These are phyloP conservation scores for Neolamprologus devosi DNA, from an alignment of 2,113 vertebrate species.

Conservation along the genomic window DNA sequence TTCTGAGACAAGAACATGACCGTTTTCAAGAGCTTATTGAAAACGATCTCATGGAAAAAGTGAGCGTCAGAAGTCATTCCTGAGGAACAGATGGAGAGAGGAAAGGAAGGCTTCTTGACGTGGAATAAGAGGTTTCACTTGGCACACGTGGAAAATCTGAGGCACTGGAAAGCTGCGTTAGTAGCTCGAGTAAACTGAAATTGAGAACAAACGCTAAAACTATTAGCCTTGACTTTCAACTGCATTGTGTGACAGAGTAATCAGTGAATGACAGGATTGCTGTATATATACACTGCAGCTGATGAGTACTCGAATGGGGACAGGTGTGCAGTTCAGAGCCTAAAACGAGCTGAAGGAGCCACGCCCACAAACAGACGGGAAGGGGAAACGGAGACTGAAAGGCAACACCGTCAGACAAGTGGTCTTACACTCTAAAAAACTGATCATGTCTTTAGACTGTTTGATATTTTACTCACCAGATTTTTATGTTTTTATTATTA, in stretches of 20 bases:
- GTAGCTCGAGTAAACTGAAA: not conserved
- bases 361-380: not conserved
- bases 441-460: not conserved
- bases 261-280: not conserved
- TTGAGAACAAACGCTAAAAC: not conserved
- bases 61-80: not conserved
- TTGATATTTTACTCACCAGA: not conserved
- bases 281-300: not conserved
- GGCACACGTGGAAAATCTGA: not conserved
- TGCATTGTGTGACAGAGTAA: not conserved
- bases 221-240: fast-evolving
- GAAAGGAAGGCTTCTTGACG: not conserved
- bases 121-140: not conserved
- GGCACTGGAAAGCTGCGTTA: not conserved
- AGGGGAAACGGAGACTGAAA: not conserved
- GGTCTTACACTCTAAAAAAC: not conserved
- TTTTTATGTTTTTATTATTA: not conserved
- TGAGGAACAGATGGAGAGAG: not conserved
- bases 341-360: not conserved
- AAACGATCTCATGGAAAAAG: not conserved
- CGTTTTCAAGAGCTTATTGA: not conserved
- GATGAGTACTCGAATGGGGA: not conserved
- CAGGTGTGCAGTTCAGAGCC: not conserved
- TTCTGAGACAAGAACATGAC: constrained; percentile 21
- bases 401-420: not conserved